Evolutionary conservation across 1,140 invertebrate genomes (phyloP).

Genomic region (Zeugodacus cucurbitae): DNA sequence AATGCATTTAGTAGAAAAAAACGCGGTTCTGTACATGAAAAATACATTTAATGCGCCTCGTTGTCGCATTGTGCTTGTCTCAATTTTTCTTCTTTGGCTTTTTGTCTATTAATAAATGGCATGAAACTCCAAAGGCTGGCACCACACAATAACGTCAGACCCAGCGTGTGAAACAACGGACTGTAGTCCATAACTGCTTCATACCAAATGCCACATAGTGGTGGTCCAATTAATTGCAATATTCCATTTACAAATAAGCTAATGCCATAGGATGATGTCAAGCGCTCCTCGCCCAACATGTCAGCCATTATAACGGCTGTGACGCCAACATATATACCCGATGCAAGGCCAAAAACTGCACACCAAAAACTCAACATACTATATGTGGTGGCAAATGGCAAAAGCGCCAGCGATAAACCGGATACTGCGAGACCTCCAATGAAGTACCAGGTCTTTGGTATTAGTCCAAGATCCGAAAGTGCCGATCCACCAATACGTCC

Average conservation of each 20-base stretch:
- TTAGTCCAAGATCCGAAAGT: conserved; percentile 76
- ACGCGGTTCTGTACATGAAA: conserved; percentile 18
- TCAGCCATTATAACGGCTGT: conserved; percentile 88
- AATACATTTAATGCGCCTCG: conserved; percentile 22
- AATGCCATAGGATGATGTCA: conserved; percentile 86
- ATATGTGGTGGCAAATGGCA: conserved; percentile 74
- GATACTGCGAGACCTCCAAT: conserved; percentile 81
- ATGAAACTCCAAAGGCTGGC: conserved; percentile 79
- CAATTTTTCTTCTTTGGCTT: conserved; percentile 49
- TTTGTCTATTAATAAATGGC: conserved; percentile 71
- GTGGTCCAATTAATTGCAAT: conserved; percentile 81
- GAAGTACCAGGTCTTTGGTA: conserved; percentile 85
- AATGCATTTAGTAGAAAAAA: conserved; percentile 37
- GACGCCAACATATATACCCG: conserved; percentile 86
- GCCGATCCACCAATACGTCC: conserved; percentile 85
- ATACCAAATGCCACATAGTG: conserved; percentile 78
- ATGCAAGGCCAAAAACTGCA: conserved; percentile 81
- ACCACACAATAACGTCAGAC: conserved; percentile 78
- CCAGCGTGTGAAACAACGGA: conserved; percentile 77
- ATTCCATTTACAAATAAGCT: conserved; percentile 86
- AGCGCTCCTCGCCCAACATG: conserved; percentile 82
- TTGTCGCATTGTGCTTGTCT: conserved; percentile 31
- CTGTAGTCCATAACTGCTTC: conserved; percentile 74
- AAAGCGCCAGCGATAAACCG: conserved; percentile 75
- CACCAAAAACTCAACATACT: conserved; percentile 74